Percentiles rank a stretch among this genome's conserved stretches.
Conservation (phyloP, 2,113 vertebrate species). For the Galbula dea region DNA sequence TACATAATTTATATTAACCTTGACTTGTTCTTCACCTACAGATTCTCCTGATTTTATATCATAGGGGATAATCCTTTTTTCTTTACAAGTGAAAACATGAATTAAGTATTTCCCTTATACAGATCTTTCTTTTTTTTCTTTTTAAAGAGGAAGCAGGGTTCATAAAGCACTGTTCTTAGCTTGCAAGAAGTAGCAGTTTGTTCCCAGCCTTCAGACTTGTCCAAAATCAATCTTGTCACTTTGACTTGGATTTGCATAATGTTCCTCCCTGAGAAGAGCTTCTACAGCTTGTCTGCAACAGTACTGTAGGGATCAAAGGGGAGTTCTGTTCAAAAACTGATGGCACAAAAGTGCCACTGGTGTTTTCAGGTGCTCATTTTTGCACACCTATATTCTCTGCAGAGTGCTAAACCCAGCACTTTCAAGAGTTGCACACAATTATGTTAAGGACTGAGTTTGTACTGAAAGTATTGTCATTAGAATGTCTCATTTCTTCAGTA, state of each 20-base stretch:
- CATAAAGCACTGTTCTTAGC: not conserved
- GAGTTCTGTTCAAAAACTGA: not conserved
- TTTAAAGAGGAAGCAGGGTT: not conserved
- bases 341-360: not conserved
- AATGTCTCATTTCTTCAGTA: conserved; percentile 52
- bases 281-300: not conserved
- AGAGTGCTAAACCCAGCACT: not conserved
- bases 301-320: not conserved
- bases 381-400: not conserved
- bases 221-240: conserved; percentile 35
- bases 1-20: conserved; percentile 72
- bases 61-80: conserved; percentile 44
- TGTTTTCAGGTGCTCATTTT: conserved; percentile 37
- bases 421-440: conserved; percentile 56
- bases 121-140: not conserved
- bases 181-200: not conserved
- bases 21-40: conserved; percentile 59
- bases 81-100: conserved; percentile 33
- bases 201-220: conserved; percentile 22
- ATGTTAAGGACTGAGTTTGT: conserved; percentile 11
- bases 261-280: not conserved
- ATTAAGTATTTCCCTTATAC: conserved; percentile 21
- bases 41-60: conserved; percentile 43
- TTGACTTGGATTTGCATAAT: conserved; percentile 21
- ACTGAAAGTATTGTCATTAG: conserved; percentile 37